Percentiles rank a stretch among this genome's conserved stretches.
Conservation (phyloP, 2,888 invertebrate genomes). For the Pollenia griseotomentosa region DNA sequence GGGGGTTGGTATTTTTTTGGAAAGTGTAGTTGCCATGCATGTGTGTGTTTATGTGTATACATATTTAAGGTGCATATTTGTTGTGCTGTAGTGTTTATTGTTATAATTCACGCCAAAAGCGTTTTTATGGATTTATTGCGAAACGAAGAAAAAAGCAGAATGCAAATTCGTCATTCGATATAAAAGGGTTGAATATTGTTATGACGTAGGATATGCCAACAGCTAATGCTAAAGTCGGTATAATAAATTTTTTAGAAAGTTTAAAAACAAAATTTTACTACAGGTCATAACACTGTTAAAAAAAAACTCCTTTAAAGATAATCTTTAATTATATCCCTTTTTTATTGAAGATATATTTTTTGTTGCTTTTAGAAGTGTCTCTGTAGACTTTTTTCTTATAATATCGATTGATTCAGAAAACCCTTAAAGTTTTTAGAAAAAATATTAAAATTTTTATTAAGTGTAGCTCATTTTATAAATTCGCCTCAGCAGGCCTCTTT, state of each 20-base stretch:
- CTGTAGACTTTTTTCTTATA: too few species aligned
- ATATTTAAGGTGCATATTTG: not conserved
- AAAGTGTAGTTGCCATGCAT: not conserved
- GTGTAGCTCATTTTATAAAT: not conserved
- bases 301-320: too few species aligned
- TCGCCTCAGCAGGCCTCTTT: too few species aligned
- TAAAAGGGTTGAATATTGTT: constrained; percentile 35
- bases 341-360: too few species aligned
- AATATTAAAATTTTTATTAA: too few species aligned
- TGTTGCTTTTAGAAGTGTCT: too few species aligned
- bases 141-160: constrained; percentile 7
- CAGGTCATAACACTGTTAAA: too few species aligned
- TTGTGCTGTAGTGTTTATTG: constrained; percentile 64
- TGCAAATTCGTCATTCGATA: constrained; percentile 47
- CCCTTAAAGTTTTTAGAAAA: too few species aligned
- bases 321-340: too few species aligned
- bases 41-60: not conserved
- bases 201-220: not conserved
- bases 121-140: constrained; percentile 59
- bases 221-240: constrained; percentile 1
- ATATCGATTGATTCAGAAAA: too few species aligned
- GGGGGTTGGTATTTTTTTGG: not conserved
- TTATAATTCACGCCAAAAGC: constrained; percentile 73
- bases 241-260: not conserved
- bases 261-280: not conserved